Conservation (phyloP, 2,797 vertebrate genomes). For the Sebastes steindachneri region DNA sequence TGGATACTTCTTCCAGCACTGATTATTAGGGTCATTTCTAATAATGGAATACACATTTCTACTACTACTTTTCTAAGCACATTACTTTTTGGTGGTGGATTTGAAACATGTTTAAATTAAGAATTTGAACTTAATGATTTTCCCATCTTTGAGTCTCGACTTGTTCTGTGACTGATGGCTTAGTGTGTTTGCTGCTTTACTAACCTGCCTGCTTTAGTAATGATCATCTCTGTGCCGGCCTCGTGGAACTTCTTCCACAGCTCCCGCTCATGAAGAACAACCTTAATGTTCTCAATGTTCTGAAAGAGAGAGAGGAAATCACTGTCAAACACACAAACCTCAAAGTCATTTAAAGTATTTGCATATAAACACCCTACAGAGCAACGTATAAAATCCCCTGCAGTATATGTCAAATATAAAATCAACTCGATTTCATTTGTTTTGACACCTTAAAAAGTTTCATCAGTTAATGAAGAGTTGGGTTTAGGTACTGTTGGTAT, state of each 20-base stretch:
- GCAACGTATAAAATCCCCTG: neutral
- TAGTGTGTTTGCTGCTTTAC: constrained; percentile 49
- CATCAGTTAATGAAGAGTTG: neutral
- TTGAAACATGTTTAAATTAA: neutral
- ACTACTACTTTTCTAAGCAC: neutral
- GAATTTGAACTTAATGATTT: neutral
- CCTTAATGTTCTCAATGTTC: constrained; percentile 98
- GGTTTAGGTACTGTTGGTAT: neutral
- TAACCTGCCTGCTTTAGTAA: constrained; percentile 97
- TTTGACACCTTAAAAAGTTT: neutral
- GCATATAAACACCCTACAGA: neutral
- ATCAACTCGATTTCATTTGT: neutral
- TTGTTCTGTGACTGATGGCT: neutral
- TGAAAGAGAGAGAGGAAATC: constrained; percentile 54
- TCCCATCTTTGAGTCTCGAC: neutral
- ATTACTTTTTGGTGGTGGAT: neutral
- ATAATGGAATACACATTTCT: neutral
- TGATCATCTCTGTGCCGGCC: constrained; percentile 98
- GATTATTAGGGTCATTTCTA: neutral
- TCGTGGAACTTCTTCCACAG: constrained; percentile 99
- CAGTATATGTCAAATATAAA: neutral
- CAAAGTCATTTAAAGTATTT: neutral
- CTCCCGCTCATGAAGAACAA: constrained; percentile 94
- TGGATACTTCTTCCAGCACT: neutral
- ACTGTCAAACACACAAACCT: neutral